Evolutionary conservation across 2,797 vertebrate species (phyloP).

Genomic region (Sitta carolinensis): DNA sequence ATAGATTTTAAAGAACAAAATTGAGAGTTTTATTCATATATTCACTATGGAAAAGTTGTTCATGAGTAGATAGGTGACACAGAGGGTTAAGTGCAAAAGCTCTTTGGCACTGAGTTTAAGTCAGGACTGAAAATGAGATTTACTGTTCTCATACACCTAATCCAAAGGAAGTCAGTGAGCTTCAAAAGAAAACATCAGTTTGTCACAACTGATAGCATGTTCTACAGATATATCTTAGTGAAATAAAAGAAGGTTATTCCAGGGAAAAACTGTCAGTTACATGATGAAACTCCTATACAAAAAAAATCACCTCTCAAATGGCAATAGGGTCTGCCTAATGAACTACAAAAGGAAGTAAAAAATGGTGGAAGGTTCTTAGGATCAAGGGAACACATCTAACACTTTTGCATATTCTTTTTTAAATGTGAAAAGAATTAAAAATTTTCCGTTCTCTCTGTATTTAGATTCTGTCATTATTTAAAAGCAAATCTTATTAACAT

Average conservation of each 20-base stretch:
- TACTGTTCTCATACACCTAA: constrained; percentile 35
- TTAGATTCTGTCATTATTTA: neutral
- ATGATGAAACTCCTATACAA: neutral
- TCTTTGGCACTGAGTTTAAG: neutral
- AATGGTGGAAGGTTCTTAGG: neutral
- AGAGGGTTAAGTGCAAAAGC: constrained; percentile 4
- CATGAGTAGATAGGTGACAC: neutral
- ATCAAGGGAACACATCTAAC: neutral
- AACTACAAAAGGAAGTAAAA: neutral
- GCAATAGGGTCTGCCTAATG: neutral
- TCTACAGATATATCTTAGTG: neutral
- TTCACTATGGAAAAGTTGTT: neutral
- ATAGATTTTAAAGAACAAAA: neutral
- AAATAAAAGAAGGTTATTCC: constrained; percentile 17
- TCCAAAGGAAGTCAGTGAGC: neutral
- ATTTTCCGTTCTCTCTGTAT: neutral
- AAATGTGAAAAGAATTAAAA: neutral
- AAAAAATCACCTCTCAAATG: neutral
- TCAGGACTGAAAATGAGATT: constrained; percentile 39
- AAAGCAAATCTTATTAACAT: neutral
- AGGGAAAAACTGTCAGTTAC: neutral
- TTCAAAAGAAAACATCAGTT: constrained; percentile 27
- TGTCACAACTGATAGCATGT: neutral
- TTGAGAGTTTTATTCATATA: neutral
- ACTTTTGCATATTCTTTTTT: neutral